Conservation (phyloP, 2,113 vertebrate species). For the Oncorhynchus masou region DNA sequence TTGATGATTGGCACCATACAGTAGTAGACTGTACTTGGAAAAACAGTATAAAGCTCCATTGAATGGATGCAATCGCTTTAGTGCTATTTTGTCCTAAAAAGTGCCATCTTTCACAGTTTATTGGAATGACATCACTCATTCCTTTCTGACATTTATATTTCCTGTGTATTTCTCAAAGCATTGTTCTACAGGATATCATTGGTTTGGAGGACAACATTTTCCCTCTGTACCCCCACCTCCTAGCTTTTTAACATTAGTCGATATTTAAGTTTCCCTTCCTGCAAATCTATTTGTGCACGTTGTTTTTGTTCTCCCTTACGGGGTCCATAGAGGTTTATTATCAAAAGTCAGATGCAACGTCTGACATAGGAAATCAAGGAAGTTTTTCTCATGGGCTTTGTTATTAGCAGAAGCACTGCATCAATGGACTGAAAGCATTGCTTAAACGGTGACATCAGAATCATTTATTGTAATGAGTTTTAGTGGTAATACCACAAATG, state of each 20-base stretch:
- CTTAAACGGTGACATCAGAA: conserved; percentile 51
- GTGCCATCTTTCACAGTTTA: conserved; percentile 37
- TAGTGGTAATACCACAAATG: conserved; percentile 43
- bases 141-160: conserved; percentile 47
- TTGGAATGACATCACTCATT: conserved; percentile 56
- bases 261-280: conserved; percentile 49
- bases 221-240: conserved; percentile 1
- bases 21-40: conserved; percentile 36
- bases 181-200: conserved; percentile 60
- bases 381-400: not conserved
- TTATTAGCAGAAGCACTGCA: conserved; percentile 2
- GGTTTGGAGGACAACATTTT: conserved; percentile 64
- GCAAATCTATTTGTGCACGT: conserved; percentile 54
- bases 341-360: not conserved
- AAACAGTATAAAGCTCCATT: conserved; percentile 32
- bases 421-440: conserved; percentile 40
- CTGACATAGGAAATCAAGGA: not conserved
- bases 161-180: conserved; percentile 51
- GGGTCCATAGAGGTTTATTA: conserved; percentile 25
- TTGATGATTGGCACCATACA: conserved; percentile 29
- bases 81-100: conserved; percentile 41
- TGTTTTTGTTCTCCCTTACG: conserved; percentile 53
- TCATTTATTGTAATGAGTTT: conserved; percentile 62
- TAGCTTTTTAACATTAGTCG: conserved; percentile 20
- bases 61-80: conserved; percentile 25